phyloP scores from a whole-genome alignment of 2,113 vertebrate genomes.

The Saccopteryx leptura region DNA sequence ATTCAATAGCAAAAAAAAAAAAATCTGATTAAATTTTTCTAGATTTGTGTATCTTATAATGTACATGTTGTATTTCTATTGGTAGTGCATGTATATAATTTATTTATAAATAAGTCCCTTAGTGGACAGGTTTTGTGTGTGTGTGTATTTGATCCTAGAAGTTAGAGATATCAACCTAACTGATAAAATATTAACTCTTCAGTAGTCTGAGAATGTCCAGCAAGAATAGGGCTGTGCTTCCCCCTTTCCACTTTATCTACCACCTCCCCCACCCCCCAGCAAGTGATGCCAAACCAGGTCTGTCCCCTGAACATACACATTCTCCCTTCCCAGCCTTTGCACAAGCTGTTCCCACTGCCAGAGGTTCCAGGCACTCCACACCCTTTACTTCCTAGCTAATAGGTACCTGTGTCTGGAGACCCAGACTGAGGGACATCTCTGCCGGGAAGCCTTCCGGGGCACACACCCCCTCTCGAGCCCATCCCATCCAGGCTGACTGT shows the following conservation, averaged over 20 bases:
- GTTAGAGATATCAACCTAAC: background rate
- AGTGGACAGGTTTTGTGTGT: background rate
- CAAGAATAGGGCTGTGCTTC: background rate
- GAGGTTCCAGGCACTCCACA: background rate
- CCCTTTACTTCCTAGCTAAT: background rate
- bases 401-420: background rate
- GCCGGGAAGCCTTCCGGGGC: constrained; percentile 18
- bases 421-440: background rate
- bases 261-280: background rate
- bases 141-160: background rate
- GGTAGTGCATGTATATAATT: background rate
- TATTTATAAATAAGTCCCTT: background rate
- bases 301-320: background rate
- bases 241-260: background rate
- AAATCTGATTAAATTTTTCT: background rate
- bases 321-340: background rate
- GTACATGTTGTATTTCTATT: background rate
- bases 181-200: background rate
- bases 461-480: background rate
- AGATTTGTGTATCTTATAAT: background rate
- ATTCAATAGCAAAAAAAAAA: background rate
- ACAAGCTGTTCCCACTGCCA: background rate
- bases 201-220: background rate
- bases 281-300: background rate
- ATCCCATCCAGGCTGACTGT: background rate